phyloP scores from a whole-genome alignment of 2,113 vertebrate species.

The Alosa alosa region DNA sequence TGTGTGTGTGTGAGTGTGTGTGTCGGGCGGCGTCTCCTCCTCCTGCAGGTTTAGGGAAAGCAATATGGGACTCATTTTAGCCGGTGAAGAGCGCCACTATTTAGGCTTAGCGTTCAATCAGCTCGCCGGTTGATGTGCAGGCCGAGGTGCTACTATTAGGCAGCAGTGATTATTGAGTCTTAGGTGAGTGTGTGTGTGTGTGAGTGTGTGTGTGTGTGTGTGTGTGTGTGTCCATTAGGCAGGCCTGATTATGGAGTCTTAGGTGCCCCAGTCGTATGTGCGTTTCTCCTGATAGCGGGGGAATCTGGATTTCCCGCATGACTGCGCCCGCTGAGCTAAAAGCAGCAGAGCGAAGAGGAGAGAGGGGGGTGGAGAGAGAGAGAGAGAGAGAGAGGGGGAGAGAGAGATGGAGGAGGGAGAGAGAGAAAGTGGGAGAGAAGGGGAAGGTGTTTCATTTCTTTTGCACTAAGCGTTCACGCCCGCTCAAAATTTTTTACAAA shows the following conservation, averaged over 20 bases:
- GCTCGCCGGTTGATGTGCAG: constrained; percentile 62
- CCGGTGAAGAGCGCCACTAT: constrained; percentile 65
- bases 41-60: constrained; percentile 49
- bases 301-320: constrained; percentile 79
- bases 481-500: not conserved
- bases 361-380: constrained; percentile 28
- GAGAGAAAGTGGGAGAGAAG: not conserved
- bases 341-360: constrained; percentile 74
- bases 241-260: constrained; percentile 74
- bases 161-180: constrained; percentile 74
- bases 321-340: constrained; percentile 72
- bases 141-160: constrained; percentile 68
- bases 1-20: not conserved
- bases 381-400: not conserved
- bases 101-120: constrained; percentile 75
- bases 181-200: constrained; percentile 52
- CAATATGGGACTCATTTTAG: constrained; percentile 74
- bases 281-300: constrained; percentile 76
- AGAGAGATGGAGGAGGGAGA: not conserved
- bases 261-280: constrained; percentile 71
- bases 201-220: constrained; percentile 8
- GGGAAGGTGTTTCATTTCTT: constrained; percentile 67
- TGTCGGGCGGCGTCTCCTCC: not conserved
- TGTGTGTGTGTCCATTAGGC: constrained; percentile 49
- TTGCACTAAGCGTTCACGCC: not conserved